A percentile compares a stretch with the other conserved stretches of the same genome.
Evolutionary conservation across 2,888 invertebrate genomes (phyloP).

Genomic region (Noctua janthina): DNA sequence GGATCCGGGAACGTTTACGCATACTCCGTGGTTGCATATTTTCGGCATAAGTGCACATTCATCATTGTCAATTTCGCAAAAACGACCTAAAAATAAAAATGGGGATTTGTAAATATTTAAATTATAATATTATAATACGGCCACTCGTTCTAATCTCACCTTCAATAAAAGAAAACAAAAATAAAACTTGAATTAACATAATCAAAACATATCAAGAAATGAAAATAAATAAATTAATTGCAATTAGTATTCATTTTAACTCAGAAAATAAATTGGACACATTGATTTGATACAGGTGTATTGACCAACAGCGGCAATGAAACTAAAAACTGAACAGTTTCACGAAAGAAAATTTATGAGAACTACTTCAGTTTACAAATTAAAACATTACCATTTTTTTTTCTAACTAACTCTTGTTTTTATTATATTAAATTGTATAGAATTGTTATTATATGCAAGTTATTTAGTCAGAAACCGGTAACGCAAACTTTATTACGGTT

Average conservation of each 20-base stretch:
- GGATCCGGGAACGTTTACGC: slow-evolving; percentile 93
- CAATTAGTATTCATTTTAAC: slow-evolving; percentile 60
- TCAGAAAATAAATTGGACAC: slow-evolving; percentile 69
- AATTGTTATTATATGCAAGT: not conserved
- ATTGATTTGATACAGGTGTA: slow-evolving; percentile 80
- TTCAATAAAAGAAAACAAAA: slow-evolving; percentile 62
- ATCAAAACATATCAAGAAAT: slow-evolving; percentile 43
- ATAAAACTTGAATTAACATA: slow-evolving; percentile 57
- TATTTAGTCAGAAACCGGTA: slow-evolving; percentile 20
- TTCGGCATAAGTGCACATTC: slow-evolving; percentile 92
- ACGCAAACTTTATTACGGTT: slow-evolving; percentile 17
- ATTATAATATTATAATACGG: not conserved
- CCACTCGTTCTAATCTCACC: slow-evolving; percentile 59
- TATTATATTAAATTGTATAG: not conserved
- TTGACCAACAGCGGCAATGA: slow-evolving; percentile 56
- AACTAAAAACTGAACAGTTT: slow-evolving; percentile 39
- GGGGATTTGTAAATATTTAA: not conserved
- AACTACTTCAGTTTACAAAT: not conserved
- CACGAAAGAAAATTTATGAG: not conserved
- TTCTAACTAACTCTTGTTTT: not conserved
- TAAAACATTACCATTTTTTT: not conserved
- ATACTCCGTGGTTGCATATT: slow-evolving; percentile 95
- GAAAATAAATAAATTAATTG: slow-evolving; percentile 41
- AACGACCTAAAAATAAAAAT: slow-evolving; percentile 82
- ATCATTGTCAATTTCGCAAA: slow-evolving; percentile 92